Conservation (phyloP, 2,888 invertebrate genomes). For the Drosophila lacicola region DNA sequence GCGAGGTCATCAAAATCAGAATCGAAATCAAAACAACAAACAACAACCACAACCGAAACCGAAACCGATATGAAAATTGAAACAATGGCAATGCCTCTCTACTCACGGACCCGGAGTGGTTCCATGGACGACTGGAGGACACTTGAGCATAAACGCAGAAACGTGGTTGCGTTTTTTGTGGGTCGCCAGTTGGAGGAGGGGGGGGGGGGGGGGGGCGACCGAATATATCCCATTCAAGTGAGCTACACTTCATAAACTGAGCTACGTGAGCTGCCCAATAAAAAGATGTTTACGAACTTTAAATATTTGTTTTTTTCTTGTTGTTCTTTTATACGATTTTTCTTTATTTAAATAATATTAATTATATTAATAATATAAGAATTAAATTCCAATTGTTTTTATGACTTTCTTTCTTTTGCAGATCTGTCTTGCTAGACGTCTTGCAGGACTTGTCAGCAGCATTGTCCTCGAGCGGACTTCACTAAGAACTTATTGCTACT, state of each 20-base stretch:
- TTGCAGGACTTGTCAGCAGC: background rate
- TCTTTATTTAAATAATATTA: background rate
- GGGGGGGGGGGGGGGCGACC: background rate
- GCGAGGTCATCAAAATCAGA: constrained; percentile 79
- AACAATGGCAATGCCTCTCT: constrained; percentile 64
- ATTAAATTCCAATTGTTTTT: too few relatives aligned
- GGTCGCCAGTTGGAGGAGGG: constrained; percentile 7
- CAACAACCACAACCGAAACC: constrained; percentile 17
- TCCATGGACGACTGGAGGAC: constrained; percentile 34
- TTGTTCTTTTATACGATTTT: background rate
- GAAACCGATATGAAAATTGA: constrained; percentile 71
- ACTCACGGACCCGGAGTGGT: background rate
- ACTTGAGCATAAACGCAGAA: constrained; percentile 71
- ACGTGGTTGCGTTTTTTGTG: constrained; percentile 74
- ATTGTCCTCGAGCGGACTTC: too few relatives aligned
- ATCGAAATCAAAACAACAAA: constrained; percentile 31
- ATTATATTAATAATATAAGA: too few relatives aligned
- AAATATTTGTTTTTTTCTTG: too few relatives aligned
- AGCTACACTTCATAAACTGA: constrained; percentile 1
- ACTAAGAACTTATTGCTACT: too few relatives aligned
- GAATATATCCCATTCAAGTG: constrained; percentile 10
- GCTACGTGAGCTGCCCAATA: background rate
- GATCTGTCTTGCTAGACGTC: too few relatives aligned
- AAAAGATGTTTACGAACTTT: background rate
- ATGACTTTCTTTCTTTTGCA: too few relatives aligned